These are phyloP conservation scores for Seriola quinqueradiata DNA, from an alignment of 2,113 vertebrate species.

Conservation along the genomic window DNA sequence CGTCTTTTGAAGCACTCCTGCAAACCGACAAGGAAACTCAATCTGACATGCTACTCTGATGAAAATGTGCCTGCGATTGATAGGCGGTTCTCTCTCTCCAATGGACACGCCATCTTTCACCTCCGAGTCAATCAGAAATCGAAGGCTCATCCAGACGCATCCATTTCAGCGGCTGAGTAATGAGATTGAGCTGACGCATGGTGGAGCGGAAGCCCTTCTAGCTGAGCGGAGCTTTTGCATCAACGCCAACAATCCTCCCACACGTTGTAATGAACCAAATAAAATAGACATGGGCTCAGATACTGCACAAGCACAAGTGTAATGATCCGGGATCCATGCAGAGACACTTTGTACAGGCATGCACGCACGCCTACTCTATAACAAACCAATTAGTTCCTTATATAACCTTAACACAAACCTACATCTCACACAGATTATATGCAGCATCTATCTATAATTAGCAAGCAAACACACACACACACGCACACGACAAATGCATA, in stretches of 20 bases:
- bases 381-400: slow-evolving; percentile 64
- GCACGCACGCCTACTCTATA: slow-evolving; percentile 28
- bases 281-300: slow-evolving; percentile 29
- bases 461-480: background rate
- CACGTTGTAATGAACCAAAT: slow-evolving; percentile 46
- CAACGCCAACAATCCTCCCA: slow-evolving; percentile 55
- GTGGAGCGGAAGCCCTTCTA: slow-evolving; percentile 31
- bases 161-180: slow-evolving; percentile 29
- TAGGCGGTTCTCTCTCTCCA: background rate
- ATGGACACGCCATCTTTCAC: slow-evolving; percentile 28
- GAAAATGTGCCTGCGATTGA: slow-evolving; percentile 41
- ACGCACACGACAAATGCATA: background rate
- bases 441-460: slow-evolving; percentile 28
- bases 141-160: slow-evolving; percentile 35
- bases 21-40: slow-evolving; percentile 27
- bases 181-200: slow-evolving; percentile 26
- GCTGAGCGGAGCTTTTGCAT: slow-evolving; percentile 9
- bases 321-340: slow-evolving; percentile 41
- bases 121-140: slow-evolving; percentile 58
- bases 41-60: slow-evolving; percentile 41
- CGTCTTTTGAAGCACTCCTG: slow-evolving; percentile 9
- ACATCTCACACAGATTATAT: slow-evolving; percentile 24
- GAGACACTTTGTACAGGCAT: slow-evolving; percentile 44
- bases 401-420: slow-evolving; percentile 55
- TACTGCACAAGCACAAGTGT: slow-evolving; percentile 34